phyloP scores from a whole-genome alignment of 2,797 vertebrate species.

The Eidolon dupreanum region DNA sequence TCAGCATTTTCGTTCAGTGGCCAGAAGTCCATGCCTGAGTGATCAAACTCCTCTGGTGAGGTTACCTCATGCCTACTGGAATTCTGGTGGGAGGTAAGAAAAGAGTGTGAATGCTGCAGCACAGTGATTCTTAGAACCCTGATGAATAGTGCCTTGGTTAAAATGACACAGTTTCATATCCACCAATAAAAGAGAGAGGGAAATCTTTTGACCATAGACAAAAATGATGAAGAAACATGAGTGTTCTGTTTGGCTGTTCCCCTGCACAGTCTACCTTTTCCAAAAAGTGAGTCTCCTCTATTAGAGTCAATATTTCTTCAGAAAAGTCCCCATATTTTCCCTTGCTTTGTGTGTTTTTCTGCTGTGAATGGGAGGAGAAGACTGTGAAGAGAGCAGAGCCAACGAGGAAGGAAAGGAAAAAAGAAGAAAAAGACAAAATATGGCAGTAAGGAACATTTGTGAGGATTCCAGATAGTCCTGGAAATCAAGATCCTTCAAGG shows the following conservation, averaged over 20 bases:
- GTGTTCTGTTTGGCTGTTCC: background rate
- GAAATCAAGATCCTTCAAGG: background rate
- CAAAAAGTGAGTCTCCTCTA: background rate
- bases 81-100: background rate
- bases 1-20: background rate
- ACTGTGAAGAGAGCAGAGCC: background rate
- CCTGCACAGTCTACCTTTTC: background rate
- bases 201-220: background rate
- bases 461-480: background rate
- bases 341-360: background rate
- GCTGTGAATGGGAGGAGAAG: background rate
- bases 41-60: conserved; percentile 34
- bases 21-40: background rate
- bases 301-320: background rate
- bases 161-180: conserved; percentile 28
- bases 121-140: background rate
- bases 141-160: background rate
- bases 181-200: background rate
- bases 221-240: background rate
- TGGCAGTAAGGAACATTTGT: background rate
- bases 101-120: background rate
- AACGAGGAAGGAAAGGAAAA: background rate
- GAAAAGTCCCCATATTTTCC: background rate
- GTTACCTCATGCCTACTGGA: conserved; percentile 73
- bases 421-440: background rate